phyloP scores from a whole-genome alignment of 2,797 vertebrate genomes.

The Lagorchestes hirsutus region DNA sequence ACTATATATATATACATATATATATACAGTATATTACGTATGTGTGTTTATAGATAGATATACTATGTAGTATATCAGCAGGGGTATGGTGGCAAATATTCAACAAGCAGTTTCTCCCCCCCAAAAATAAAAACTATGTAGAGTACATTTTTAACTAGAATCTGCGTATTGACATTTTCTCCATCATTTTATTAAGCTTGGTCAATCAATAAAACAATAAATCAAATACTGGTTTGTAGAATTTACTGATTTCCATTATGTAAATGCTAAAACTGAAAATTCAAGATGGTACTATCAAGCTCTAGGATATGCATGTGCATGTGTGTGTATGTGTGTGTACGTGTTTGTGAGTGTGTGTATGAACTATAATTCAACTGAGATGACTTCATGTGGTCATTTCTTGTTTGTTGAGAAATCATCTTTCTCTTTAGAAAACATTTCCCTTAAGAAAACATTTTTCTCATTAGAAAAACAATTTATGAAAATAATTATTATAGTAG shows the following conservation, averaged over 20 bases:
- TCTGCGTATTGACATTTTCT: background rate
- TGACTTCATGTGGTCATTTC: background rate
- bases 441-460: background rate
- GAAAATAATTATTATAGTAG: background rate
- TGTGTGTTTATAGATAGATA: background rate
- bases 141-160: background rate
- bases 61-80: background rate
- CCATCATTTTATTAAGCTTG: background rate
- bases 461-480: background rate
- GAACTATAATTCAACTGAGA: background rate
- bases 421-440: background rate
- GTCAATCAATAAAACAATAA: background rate
- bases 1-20: no score
- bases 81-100: background rate
- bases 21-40: background rate
- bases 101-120: background rate
- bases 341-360: background rate
- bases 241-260: background rate
- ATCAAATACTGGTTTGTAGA: background rate
- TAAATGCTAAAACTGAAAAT: background rate
- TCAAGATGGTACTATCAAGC: background rate
- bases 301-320: no score
- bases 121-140: background rate
- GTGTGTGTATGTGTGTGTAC: no score
- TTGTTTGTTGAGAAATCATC: background rate